Evolutionary conservation across 2,888 invertebrate species (phyloP).

Genomic region (Melinopterus prodromus): DNA sequence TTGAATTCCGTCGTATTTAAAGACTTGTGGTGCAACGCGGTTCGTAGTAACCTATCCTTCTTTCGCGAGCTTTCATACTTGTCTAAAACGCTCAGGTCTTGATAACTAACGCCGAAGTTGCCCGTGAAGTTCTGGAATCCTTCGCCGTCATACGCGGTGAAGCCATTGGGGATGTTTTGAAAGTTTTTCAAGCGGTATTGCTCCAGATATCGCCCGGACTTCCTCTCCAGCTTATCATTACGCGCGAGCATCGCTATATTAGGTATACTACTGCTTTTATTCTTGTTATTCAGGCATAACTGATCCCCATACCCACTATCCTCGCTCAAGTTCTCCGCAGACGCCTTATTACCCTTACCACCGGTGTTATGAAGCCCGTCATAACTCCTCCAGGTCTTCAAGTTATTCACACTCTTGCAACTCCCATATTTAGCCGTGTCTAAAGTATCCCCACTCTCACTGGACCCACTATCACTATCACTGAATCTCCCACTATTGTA

Average conservation of each 20-base stretch:
- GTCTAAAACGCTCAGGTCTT: conserved; percentile 56
- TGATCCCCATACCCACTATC: conserved; percentile 80
- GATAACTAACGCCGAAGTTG: conserved; percentile 60
- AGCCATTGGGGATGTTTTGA: conserved; percentile 40
- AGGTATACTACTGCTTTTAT: conserved; percentile 61
- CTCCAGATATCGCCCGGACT: conserved; percentile 31
- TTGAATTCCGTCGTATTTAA: neutral
- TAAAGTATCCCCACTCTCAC: conserved; percentile 52
- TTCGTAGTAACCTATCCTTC: conserved; percentile 53
- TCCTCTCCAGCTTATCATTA: conserved; percentile 43
- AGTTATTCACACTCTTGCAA: conserved; percentile 56
- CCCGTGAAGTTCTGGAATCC: conserved; percentile 53
- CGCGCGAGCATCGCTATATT: conserved; percentile 54
- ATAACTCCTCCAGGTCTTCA: conserved; percentile 60
- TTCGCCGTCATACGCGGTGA: conserved; percentile 55
- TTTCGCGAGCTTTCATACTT: conserved; percentile 46
- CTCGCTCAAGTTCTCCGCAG: conserved; percentile 81
- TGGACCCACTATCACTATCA: conserved; percentile 51
- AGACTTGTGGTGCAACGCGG: conserved; percentile 24
- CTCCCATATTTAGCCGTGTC: conserved; percentile 53
- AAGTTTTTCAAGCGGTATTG: conserved; percentile 37
- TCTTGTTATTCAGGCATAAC: conserved; percentile 51
- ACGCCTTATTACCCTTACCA: conserved; percentile 58
- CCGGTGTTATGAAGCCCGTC: conserved; percentile 52
- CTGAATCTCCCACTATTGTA: conserved; percentile 52